A percentile compares a stretch with the other conserved stretches of the same genome.
phyloP scores from a whole-genome alignment of 2,113 vertebrate genomes.

The Pedionomus torquatus region DNA sequence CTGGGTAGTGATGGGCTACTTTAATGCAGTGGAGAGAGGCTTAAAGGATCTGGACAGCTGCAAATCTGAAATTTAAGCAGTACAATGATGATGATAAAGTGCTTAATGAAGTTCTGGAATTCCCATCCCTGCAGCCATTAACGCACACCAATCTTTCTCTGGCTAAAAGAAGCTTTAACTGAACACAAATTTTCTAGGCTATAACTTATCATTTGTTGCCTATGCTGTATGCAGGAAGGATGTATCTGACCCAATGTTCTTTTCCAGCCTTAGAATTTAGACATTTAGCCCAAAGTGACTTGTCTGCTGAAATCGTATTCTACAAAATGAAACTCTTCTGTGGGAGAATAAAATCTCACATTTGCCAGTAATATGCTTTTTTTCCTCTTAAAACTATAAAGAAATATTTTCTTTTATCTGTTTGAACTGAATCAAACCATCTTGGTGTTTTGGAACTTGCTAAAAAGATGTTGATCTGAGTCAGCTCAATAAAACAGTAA shows the following conservation, averaged over 20 bases:
- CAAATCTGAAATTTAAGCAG: neutral
- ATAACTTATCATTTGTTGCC: neutral
- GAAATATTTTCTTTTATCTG: neutral
- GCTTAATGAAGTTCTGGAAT: neutral
- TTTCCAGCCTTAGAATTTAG: neutral
- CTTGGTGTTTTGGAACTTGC: neutral
- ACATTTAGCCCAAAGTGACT: neutral
- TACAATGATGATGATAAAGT: neutral
- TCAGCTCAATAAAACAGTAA: neutral
- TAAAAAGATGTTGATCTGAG: neutral
- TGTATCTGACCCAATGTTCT: neutral
- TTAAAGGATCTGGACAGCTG: neutral
- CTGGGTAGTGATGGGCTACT: neutral
- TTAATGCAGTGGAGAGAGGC: neutral
- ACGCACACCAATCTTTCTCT: neutral
- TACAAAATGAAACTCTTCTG: neutral
- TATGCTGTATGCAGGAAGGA: neutral
- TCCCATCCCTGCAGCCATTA: neutral
- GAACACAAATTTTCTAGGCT: neutral
- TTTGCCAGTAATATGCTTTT: neutral
- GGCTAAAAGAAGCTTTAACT: neutral
- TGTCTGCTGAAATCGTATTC: neutral
- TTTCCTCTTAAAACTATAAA: neutral
- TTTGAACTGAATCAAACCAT: neutral
- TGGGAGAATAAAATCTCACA: neutral